Conservation (phyloP, 2,113 vertebrate species). For the Echinops telfairi region DNA sequence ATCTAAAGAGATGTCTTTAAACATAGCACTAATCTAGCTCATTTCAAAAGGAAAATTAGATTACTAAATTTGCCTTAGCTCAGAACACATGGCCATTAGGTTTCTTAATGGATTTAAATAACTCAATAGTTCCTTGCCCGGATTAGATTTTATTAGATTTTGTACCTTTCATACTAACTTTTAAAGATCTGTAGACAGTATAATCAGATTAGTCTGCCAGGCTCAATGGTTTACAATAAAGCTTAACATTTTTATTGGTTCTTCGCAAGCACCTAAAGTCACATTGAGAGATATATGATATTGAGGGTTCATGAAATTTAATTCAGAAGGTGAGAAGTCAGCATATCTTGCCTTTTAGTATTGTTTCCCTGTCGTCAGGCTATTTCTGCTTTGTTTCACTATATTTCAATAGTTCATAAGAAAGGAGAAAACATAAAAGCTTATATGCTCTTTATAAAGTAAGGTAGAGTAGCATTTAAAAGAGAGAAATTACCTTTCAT, state of each 20-base stretch:
- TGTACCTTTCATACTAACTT: constrained; percentile 82
- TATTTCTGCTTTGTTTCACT: background rate
- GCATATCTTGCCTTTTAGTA: background rate
- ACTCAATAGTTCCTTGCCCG: constrained; percentile 83
- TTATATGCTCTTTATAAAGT: background rate
- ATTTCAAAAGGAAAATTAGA: constrained; percentile 76
- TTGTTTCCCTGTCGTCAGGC: background rate
- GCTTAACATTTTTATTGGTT: constrained; percentile 77
- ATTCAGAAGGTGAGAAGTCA: constrained; percentile 25
- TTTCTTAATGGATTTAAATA: constrained; percentile 85
- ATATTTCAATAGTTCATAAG: background rate
- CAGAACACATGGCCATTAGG: constrained; percentile 82
- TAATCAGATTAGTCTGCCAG: constrained; percentile 82
- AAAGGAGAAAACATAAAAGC: background rate
- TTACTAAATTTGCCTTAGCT: constrained; percentile 79
- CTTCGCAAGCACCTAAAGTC: constrained; percentile 67
- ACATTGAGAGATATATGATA: constrained; percentile 69
- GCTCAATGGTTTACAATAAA: constrained; percentile 77
- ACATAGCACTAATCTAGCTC: constrained; percentile 30
- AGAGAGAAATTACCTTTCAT: background rate
- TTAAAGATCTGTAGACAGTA: constrained; percentile 84
- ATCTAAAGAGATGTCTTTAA: constrained; percentile 52
- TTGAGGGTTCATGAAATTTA: constrained; percentile 64
- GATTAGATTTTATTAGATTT: constrained; percentile 85
- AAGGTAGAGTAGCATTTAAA: constrained; percentile 32